Conservation (phyloP, 2,113 vertebrate genomes). For the Alexandromys fortis region DNA sequence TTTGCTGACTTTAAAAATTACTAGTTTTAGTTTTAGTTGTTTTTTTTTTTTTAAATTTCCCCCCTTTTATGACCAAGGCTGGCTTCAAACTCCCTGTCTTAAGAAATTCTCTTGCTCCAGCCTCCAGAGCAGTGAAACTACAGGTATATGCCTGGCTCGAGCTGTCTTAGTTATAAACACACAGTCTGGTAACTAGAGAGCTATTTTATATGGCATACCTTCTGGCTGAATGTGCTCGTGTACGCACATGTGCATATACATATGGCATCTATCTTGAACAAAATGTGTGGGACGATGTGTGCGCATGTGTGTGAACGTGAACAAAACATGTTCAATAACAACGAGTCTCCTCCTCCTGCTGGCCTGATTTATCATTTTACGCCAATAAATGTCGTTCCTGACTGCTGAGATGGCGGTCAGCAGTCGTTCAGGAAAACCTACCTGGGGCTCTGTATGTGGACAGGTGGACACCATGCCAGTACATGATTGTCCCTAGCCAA, state of each 20-base stretch:
- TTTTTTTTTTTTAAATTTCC: not conserved
- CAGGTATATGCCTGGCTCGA: not conserved
- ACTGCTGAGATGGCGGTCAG: not conserved
- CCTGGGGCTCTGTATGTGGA: not conserved
- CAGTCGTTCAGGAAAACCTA: not conserved
- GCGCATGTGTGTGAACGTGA: not conserved
- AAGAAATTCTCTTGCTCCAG: not conserved
- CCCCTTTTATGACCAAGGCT: not conserved
- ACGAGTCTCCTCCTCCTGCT: not conserved
- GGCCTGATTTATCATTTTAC: not conserved
- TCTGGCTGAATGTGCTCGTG: not conserved
- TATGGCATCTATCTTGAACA: not conserved
- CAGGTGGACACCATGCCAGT: not conserved
- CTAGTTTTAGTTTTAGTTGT: not conserved
- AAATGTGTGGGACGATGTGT: not conserved
- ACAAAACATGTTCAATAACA: not conserved
- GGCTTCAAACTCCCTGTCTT: not conserved
- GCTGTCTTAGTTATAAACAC: not conserved
- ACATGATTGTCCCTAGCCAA: not conserved
- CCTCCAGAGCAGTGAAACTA: not conserved
- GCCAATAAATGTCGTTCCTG: not conserved
- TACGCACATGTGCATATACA: not conserved
- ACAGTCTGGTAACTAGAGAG: not conserved
- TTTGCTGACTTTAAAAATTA: not conserved
- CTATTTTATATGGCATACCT: not conserved